Base-by-base conservation (phyloP, 2,888 invertebrate genomes). In the Anoncus sp. region DNA sequence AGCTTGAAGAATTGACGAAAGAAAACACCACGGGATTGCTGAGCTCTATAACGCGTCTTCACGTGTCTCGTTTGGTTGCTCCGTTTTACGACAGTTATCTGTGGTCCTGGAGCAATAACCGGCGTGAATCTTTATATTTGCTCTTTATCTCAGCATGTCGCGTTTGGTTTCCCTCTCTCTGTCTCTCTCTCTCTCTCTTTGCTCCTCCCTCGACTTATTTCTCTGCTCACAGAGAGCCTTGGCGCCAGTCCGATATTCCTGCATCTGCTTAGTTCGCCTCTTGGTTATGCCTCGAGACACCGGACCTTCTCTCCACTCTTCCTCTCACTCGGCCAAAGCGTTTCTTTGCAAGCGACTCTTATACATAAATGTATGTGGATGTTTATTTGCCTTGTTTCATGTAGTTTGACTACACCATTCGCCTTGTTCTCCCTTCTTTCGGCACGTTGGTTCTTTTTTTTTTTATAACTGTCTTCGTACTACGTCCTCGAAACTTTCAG, bases 221-320 rank as follows among this genome's bases (percentile, higher is more conserved):
- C 83, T 82, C 83, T 75, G 80, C 82, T 79, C 80, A 84, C 79
- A 47, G 83, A 79, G 55, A 82, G 78, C 77, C 81, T 82, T 84
- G 89, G 89, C 89, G 89, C 89, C 89, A 86, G 86, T 82, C 80
- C 81, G 81, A 82, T 85, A 90, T 90, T 89, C 89, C 89, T 90
- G 89, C 89, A 88, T 89, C 87, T 87, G 87, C 86, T 87, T 89
- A 87, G 85, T 84, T 82, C 79, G 81, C 74, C 75, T 60, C 67
- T 70, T 70, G 78, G 27, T 70, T 73, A 74, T 59, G 71, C 27
- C 69, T 77, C 71, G 55, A 22, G 59, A 66, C 45, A 53, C 53
- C 16, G 66, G 69, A 66, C 79, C 80, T 77, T 69, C 77, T 59
- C 73, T 35, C 63, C 69, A 1, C 18, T 74, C 70, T 18, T 43